Percentiles rank a stretch among this genome's conserved stretches.
Evolutionary conservation across 1,140 invertebrate species (phyloP).

Genomic region (Drosophila ficusphila): DNA sequence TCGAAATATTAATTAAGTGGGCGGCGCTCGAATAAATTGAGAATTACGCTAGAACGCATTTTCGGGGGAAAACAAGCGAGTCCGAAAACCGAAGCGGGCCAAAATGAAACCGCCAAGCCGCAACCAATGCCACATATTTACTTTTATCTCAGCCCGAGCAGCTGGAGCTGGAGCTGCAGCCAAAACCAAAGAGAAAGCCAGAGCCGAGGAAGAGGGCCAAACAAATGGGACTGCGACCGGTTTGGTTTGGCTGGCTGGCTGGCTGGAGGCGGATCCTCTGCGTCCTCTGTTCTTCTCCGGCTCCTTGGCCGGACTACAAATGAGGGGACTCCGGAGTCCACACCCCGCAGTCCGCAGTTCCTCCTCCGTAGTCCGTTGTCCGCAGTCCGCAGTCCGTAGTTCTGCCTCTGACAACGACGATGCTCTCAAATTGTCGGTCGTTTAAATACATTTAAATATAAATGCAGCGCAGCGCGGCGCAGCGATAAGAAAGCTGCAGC

Average conservation of each 20-base stretch:
- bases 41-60: slow-evolving; percentile 72
- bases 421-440: slow-evolving; percentile 80
- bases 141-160: slow-evolving; percentile 72
- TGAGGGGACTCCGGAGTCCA: slow-evolving; percentile 27
- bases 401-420: slow-evolving; percentile 62
- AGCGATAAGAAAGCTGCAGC: slow-evolving; percentile 64
- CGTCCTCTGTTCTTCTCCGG: background rate
- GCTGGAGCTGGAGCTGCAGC: slow-evolving; percentile 47
- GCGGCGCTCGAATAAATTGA: slow-evolving; percentile 60
- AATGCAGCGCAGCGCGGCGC: slow-evolving; percentile 53
- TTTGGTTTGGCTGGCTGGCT: too few relatives aligned
- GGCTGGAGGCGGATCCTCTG: slow-evolving; percentile 3
- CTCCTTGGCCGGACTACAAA: slow-evolving; percentile 60
- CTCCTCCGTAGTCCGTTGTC: too few relatives aligned
- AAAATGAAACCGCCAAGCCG: slow-evolving; percentile 62
- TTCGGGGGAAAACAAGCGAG: slow-evolving; percentile 15
- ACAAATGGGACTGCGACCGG: slow-evolving; percentile 50
- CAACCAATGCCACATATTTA: slow-evolving; percentile 79
- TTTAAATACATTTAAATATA: slow-evolving; percentile 83
- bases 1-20: slow-evolving; percentile 39
- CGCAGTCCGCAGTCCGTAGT: background rate
- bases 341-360: too few relatives aligned
- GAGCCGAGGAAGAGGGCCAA: slow-evolving; percentile 60
- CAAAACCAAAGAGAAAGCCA: slow-evolving; percentile 28
- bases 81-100: slow-evolving; percentile 12